Base-by-base conservation (phyloP, 2,113 vertebrate genomes). In the Pimephales promelas region DNA sequence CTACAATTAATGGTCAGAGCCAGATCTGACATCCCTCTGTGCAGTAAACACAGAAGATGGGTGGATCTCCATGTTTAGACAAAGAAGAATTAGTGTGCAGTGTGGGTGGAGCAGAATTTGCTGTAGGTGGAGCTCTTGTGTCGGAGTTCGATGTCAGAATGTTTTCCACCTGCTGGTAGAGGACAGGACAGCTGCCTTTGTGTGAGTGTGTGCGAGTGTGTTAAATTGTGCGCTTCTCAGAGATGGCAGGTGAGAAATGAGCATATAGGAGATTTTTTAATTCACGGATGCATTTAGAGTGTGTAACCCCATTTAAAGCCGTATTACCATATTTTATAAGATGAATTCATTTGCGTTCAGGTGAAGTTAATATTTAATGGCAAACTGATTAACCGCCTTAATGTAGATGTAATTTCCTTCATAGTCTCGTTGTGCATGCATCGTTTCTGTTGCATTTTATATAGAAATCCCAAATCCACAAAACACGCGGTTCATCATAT, bases 91-190 rank as follows among this genome's bases (percentile, higher is more conserved):
- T 79, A 34, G 18, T n/a, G 80, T 40, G 62, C 83, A 91, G 85
- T 82, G 85, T 85, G 87, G 88, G 80, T 47, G 78, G 68, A 73
- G 87, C 87, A 88, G 79, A 83, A 18, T 88, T 83, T 90, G 90
- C 93, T 91, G 93, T 93, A 94, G 93, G 93, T 94, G 94, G 93
- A 94, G 94, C 94, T 94, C 93, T 94, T 94, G 94, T 89, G 90
- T 93, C 79, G 92, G 91, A 89, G 89, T 93, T 90, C 90, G 89
- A 88, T 90, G 87, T 78, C 28, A 86, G 83, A 87, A 85, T 86
- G 84, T 0, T 80, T 83, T 87, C 90, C 92, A 92, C 92, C 92
- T 93, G 93, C 89, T 88, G 14, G 31, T 85, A 81, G 88, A 89
- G 87, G 88, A 90, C 88, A 89, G 68, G 24, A 72, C 84, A 83